Conservation (phyloP, 2,797 vertebrate species). For the Chrysolophus pictus region DNA sequence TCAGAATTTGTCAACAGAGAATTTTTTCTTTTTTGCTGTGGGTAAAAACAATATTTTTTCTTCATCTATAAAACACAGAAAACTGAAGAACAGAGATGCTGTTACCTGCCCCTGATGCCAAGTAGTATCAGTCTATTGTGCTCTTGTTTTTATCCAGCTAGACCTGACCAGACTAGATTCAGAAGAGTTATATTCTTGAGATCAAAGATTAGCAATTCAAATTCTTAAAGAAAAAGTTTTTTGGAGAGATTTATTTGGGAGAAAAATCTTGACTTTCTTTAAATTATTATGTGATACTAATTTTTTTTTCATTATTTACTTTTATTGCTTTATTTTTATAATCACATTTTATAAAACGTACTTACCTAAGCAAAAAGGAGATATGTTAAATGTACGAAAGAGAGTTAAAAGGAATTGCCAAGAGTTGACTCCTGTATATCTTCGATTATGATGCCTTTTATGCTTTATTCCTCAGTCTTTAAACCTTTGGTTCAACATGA, state of each 20-base stretch:
- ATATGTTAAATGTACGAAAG: background rate
- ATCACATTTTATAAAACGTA: background rate
- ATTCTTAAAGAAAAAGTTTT: background rate
- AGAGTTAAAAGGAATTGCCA: background rate
- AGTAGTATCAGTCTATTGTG: background rate
- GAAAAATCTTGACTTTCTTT: background rate
- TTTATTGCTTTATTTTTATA: background rate
- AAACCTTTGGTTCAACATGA: constrained; percentile 24
- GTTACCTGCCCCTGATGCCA: background rate
- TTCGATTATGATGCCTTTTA: constrained; percentile 29
- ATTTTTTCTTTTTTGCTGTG: constrained; percentile 29
- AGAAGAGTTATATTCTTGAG: background rate
- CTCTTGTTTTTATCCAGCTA: background rate
- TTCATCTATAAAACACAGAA: background rate
- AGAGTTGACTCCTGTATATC: background rate
- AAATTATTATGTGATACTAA: background rate
- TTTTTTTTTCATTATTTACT: background rate
- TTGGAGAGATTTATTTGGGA: background rate
- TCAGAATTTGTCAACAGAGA: background rate
- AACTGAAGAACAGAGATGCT: background rate
- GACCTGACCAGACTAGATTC: background rate
- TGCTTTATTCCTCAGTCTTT: background rate
- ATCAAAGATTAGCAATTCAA: background rate
- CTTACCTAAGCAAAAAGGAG: background rate
- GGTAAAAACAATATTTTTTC: background rate